Conservation (phyloP, 1,140 invertebrate species). For the Delia radicum region DNA sequence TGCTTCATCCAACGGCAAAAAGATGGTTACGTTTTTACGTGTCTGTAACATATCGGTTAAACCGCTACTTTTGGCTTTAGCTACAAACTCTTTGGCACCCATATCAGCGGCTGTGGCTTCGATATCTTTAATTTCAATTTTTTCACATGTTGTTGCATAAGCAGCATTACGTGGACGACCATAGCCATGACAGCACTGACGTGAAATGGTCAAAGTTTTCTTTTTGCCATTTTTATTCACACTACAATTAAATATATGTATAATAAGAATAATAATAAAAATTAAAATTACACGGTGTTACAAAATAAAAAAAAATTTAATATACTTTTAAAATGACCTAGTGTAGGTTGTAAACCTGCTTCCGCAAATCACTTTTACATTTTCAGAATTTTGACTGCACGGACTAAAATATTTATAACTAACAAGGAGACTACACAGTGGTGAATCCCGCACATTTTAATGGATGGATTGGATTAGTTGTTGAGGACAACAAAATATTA, state of each 20-base stretch:
- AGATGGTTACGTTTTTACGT: slow-evolving; percentile 58
- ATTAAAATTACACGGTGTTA: neutral
- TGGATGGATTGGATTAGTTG: too few species aligned
- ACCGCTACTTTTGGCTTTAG: slow-evolving; percentile 56
- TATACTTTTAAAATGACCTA: too few species aligned
- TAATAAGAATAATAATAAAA: neutral
- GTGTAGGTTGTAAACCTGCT: too few species aligned
- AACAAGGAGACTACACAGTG: too few species aligned
- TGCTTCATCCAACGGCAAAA: slow-evolving; percentile 61
- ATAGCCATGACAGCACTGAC: slow-evolving; percentile 66
- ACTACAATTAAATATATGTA: slow-evolving; percentile 41
- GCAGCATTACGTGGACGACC: slow-evolving; percentile 54
- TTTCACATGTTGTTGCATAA: slow-evolving; percentile 57
- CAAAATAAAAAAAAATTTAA: too few species aligned
- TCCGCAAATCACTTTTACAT: too few species aligned
- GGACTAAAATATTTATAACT: too few species aligned
- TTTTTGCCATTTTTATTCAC: slow-evolving; percentile 61
- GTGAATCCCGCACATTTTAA: too few species aligned
- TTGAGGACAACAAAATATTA: too few species aligned
- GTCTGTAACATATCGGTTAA: slow-evolving; percentile 56
- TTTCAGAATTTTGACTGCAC: too few species aligned
- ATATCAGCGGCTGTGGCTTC: slow-evolving; percentile 59
- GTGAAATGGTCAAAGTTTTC: slow-evolving; percentile 61
- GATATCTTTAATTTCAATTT: slow-evolving; percentile 59
- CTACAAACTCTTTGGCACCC: slow-evolving; percentile 60